Conservation (phyloP, 2,113 vertebrate species). For the Anarrhichthys ocellatus region DNA sequence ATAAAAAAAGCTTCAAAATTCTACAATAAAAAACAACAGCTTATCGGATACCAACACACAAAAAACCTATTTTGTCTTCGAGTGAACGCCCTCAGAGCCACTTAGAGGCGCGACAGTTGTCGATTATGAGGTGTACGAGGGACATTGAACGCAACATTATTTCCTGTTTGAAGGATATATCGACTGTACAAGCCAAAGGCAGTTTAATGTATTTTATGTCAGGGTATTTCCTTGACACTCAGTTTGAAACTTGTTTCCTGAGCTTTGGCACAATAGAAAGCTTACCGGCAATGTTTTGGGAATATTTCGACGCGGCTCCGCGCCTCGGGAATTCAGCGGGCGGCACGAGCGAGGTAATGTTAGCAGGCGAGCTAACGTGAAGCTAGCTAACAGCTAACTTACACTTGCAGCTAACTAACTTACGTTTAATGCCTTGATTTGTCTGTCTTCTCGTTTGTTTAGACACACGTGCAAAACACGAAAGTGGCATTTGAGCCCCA, state of each 20-base stretch:
- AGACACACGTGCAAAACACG: not conserved
- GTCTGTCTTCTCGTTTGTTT: not conserved
- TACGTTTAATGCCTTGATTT: constrained; percentile 7
- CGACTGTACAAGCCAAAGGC: constrained; percentile 46
- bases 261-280: constrained; percentile 6
- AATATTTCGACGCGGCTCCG: constrained; percentile 56
- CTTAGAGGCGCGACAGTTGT: not conserved
- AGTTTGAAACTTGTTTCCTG: constrained; percentile 33
- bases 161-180: constrained; percentile 68
- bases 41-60: not conserved
- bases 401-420: constrained; percentile 19
- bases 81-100: not conserved
- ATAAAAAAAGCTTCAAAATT: not conserved
- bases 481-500: not conserved
- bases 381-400: constrained; percentile 58
- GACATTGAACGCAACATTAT: constrained; percentile 56
- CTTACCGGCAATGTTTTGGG: constrained; percentile 65
- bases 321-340: constrained; percentile 60
- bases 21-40: not conserved
- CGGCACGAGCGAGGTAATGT: constrained; percentile 70
- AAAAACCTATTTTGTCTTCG: not conserved
- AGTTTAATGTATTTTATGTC: constrained; percentile 60
- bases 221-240: constrained; percentile 18
- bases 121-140: not conserved
- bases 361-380: constrained; percentile 68